Conservation (phyloP, 2,888 invertebrate genomes). For the Synergus gifuensis region DNA sequence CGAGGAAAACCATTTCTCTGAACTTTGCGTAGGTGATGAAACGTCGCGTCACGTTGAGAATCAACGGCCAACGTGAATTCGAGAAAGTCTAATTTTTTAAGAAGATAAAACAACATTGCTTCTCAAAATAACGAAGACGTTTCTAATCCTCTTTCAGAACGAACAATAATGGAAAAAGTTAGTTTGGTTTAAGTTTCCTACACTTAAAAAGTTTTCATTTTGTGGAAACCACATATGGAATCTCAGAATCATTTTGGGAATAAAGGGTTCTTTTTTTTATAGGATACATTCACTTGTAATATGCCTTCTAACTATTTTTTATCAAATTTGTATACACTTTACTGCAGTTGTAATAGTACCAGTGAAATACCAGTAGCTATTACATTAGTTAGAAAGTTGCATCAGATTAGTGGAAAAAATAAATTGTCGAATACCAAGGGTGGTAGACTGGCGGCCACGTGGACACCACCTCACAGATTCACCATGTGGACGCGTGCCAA, state of each 20-base stretch:
- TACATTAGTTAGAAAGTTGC: background rate
- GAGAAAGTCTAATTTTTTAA: background rate
- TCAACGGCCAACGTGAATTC: background rate
- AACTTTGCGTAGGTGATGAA: constrained; percentile 28
- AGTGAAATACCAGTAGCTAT: background rate
- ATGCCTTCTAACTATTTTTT: no score
- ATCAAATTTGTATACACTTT: no score
- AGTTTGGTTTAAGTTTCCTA: background rate
- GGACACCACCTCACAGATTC: constrained; percentile 55
- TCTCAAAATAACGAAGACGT: background rate
- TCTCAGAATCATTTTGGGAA: no score
- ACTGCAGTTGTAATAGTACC: no score
- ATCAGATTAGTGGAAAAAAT: background rate
- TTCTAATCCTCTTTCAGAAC: background rate
- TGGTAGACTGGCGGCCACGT: constrained; percentile 62
- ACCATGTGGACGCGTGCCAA: constrained; percentile 69
- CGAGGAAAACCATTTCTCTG: constrained; percentile 11
- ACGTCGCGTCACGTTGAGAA: background rate
- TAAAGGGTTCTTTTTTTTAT: no score
- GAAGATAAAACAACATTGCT: background rate
- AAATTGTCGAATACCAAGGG: background rate
- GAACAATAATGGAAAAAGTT: background rate
- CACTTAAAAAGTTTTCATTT: no score
- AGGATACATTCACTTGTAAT: no score
- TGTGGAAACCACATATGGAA: no score